Evolutionary conservation across 2,797 vertebrate species (phyloP).

Genomic region (Mormyrops boulengeri): DNA sequence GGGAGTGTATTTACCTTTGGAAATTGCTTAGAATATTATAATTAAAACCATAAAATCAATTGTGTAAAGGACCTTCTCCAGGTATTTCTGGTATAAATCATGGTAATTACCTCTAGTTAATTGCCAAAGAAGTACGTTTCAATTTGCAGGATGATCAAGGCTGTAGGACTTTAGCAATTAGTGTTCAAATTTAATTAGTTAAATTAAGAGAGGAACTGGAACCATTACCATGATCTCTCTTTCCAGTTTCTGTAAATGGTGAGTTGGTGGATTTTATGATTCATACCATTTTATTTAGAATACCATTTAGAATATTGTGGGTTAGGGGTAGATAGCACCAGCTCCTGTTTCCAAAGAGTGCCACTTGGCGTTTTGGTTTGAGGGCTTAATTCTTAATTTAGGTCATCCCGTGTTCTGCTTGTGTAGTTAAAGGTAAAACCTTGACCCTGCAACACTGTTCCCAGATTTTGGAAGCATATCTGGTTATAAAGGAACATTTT

Average conservation of each 20-base stretch:
- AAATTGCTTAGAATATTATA: neutral
- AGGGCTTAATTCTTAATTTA: neutral
- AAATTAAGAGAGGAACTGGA: neutral
- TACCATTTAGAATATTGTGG: neutral
- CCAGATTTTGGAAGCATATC: neutral
- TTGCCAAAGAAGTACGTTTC: neutral
- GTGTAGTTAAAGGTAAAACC: neutral
- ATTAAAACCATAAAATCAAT: conserved; percentile 6
- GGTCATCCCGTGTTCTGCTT: neutral
- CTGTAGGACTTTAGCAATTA: neutral
- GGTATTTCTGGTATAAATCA: conserved; percentile 7
- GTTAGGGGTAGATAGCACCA: neutral
- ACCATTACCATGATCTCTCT: neutral
- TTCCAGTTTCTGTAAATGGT: neutral
- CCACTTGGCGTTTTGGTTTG: neutral
- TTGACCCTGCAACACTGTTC: neutral
- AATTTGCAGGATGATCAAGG: neutral
- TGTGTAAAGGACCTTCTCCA: neutral
- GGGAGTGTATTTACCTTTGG: neutral
- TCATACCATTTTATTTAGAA: neutral
- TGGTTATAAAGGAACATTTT: neutral
- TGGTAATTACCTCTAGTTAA: neutral
- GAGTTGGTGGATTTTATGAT: neutral
- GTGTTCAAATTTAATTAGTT: neutral
- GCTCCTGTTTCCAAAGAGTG: neutral